These are phyloP conservation scores for Craniophora ligustri DNA, from an alignment of 2,888 invertebrate species.

Conservation along the genomic window DNA sequence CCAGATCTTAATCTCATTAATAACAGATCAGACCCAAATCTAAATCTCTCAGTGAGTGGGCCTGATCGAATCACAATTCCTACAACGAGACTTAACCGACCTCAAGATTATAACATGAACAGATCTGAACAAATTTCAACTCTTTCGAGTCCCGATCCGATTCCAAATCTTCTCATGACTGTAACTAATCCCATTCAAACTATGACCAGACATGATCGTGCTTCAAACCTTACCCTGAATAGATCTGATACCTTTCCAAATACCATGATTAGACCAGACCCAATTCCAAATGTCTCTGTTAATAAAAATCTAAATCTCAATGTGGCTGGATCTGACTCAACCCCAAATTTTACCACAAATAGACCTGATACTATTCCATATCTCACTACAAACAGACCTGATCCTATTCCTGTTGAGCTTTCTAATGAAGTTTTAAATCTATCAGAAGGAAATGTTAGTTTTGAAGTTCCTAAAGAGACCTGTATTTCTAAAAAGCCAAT, in stretches of 20 bases:
- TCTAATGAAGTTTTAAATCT: constrained; percentile 65
- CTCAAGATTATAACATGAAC: constrained; percentile 43
- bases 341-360: background rate
- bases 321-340: constrained; percentile 8
- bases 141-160: constrained; percentile 48
- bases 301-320: too few species aligned
- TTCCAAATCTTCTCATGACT: constrained; percentile 39
- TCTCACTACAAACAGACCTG: constrained; percentile 32
- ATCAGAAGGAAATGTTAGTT: constrained; percentile 43
- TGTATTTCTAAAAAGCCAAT: constrained; percentile 60
- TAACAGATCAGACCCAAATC: background rate
- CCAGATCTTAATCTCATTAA: constrained; percentile 35
- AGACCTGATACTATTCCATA: constrained; percentile 19
- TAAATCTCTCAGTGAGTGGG: background rate
- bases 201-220: too few species aligned
- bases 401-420: constrained; percentile 61
- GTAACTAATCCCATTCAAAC: constrained; percentile 19
- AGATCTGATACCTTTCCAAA: constrained; percentile 3
- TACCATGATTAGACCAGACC: constrained; percentile 10
- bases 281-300: constrained; percentile 5
- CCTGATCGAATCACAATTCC: background rate
- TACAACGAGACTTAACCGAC: constrained; percentile 43
- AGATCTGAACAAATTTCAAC: too few species aligned
- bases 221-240: constrained; percentile 7
- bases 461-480: constrained; percentile 43